Conservation (phyloP, 2,888 invertebrate genomes). For the Lathronympha strigana region DNA sequence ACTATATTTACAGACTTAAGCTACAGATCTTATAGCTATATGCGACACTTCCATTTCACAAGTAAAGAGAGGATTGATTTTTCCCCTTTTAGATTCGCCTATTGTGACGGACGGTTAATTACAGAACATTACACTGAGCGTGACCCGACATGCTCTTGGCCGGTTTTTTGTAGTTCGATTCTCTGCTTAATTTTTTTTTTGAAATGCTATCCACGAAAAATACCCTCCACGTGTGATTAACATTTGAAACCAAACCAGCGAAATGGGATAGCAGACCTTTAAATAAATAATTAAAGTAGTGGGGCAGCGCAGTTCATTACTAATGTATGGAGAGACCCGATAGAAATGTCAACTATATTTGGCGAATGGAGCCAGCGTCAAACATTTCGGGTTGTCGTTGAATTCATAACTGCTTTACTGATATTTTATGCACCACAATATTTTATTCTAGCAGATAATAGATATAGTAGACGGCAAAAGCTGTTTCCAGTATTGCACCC, state of each 20-base stretch:
- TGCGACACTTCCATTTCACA: too few relatives aligned
- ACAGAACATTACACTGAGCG: too few relatives aligned
- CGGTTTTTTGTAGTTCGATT: too few relatives aligned
- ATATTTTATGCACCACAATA: neutral
- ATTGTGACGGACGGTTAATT: too few relatives aligned
- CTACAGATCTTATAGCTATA: too few relatives aligned
- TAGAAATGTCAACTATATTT: constrained; percentile 40
- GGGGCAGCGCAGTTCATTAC: constrained; percentile 31
- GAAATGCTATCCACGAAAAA: neutral
- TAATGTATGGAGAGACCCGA: constrained; percentile 36
- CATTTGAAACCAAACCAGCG: constrained; percentile 12
- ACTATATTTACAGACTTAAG: too few relatives aligned
- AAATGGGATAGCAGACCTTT: constrained; percentile 25
- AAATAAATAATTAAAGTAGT: constrained; percentile 35
- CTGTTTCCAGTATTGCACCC: too few relatives aligned
- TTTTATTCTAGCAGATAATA: neutral
- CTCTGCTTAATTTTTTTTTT: too few relatives aligned
- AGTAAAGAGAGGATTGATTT: too few relatives aligned
- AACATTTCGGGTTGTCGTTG: constrained; percentile 18
- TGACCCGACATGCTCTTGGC: too few relatives aligned
- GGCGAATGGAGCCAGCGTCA: constrained; percentile 9
- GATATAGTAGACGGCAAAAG: too few relatives aligned
- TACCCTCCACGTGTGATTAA: constrained; percentile 10
- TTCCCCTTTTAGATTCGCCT: too few relatives aligned
- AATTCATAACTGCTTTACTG: neutral